Evolutionary conservation across 2,113 vertebrate genomes (phyloP).

Genomic region (Sinocyclocheilus anshuiensis): DNA sequence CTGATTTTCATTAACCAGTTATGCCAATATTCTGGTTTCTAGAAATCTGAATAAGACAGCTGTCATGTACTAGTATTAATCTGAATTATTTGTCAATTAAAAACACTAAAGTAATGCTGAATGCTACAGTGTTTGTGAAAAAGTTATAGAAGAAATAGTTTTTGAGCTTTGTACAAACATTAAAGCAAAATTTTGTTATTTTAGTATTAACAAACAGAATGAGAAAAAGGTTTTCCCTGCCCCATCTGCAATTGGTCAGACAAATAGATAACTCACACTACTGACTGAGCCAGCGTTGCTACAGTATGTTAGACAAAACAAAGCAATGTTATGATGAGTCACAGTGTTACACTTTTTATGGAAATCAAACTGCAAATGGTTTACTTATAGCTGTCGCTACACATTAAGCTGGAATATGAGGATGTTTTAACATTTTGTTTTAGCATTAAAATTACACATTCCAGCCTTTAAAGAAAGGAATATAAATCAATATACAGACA

Average conservation of each 20-base stretch:
- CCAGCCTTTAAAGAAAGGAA: slow-evolving; percentile 1
- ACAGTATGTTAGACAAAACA: background rate
- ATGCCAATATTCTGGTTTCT: background rate
- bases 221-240: background rate
- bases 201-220: background rate
- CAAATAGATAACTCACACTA: background rate
- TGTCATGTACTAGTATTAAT: background rate
- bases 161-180: background rate
- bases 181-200: background rate
- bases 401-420: background rate
- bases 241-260: background rate
- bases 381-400: background rate
- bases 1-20: background rate
- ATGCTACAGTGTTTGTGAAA: background rate
- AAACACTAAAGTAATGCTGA: background rate
- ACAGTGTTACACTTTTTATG: background rate
- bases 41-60: background rate
- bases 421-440: background rate
- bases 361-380: background rate
- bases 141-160: background rate
- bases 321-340: background rate
- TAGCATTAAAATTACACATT: background rate
- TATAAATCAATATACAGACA: background rate
- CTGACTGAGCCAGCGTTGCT: background rate
- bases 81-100: background rate